Conservation (phyloP, 2,888 invertebrate genomes). For the Paralinhomoeus sp. region DNA sequence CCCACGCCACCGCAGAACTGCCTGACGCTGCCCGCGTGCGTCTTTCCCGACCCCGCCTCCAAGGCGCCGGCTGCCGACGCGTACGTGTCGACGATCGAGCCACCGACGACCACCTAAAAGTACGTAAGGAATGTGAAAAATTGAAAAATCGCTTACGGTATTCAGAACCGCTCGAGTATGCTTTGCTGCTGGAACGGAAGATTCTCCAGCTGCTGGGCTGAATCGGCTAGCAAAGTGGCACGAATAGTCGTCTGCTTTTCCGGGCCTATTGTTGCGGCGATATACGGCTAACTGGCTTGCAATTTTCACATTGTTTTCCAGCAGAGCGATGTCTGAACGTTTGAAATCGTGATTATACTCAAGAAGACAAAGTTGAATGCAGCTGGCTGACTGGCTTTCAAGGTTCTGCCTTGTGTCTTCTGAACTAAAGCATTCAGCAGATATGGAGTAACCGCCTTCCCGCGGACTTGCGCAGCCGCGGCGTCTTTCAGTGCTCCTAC, state of each 20-base stretch:
- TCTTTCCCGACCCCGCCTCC: constrained; percentile 43
- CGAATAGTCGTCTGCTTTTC: too few relatives aligned
- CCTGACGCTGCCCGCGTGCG: constrained; percentile 41
- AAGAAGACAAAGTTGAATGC: background rate
- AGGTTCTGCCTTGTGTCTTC: constrained; percentile 56
- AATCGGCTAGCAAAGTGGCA: too few relatives aligned
- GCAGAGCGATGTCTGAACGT: constrained; percentile 55
- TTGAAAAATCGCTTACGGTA: too few relatives aligned
- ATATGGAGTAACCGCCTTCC: constrained; percentile 79
- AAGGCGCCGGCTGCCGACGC: constrained; percentile 22
- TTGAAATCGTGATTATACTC: background rate
- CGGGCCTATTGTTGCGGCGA: too few relatives aligned
- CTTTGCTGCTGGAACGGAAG: too few relatives aligned
- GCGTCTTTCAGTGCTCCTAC: constrained; percentile 41
- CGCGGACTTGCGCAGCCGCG: constrained; percentile 26
- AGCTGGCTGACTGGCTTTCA: constrained; percentile 47
- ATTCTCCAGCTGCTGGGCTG: too few relatives aligned
- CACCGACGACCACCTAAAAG: constrained; percentile 23
- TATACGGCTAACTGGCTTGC: constrained; percentile 55
- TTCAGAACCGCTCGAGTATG: too few relatives aligned
- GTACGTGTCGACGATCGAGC: constrained; percentile 22
- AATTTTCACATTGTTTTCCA: constrained; percentile 69
- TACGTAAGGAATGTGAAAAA: too few relatives aligned
- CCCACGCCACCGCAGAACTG: constrained; percentile 65
- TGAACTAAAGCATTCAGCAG: constrained; percentile 51